phyloP scores from a whole-genome alignment of 2,888 invertebrate species.

The Zelleria hepariella region DNA sequence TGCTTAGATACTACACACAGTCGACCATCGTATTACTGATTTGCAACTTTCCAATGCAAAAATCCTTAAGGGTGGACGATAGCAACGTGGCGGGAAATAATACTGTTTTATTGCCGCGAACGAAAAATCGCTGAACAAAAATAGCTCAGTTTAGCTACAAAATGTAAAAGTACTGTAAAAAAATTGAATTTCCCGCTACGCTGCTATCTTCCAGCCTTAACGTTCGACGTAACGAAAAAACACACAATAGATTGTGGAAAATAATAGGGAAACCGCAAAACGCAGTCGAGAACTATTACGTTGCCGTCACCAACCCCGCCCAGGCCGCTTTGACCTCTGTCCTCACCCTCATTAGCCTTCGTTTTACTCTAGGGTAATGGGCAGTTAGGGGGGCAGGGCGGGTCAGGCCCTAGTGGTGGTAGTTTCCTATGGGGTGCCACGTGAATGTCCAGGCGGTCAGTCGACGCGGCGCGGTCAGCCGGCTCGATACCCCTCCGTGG shows the following conservation, averaged over 20 bases:
- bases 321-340: not conserved
- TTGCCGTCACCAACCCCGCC: not conserved
- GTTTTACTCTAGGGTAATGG: not conserved
- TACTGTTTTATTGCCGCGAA: no score
- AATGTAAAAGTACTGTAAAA: no score
- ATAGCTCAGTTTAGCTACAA: no score
- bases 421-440: constrained; percentile 34
- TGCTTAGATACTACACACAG: no score
- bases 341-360: not conserved
- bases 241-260: not conserved
- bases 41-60: no score
- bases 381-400: not conserved
- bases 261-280: not conserved
- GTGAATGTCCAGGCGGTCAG: constrained; percentile 52
- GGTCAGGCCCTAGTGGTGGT: constrained; percentile 15
- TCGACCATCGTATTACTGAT: no score
- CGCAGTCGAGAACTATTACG: not conserved
- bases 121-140: no score
- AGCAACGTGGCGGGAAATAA: no score
- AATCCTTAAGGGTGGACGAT: no score
- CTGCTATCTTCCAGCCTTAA: no score
- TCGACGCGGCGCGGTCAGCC: constrained; percentile 43
- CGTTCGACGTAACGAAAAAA: not conserved
- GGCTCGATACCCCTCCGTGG: constrained; percentile 13
- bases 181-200: no score